Evolutionary conservation across 1,140 invertebrate genomes (phyloP).

Genomic region (Pogonomyrmex barbatus): DNA sequence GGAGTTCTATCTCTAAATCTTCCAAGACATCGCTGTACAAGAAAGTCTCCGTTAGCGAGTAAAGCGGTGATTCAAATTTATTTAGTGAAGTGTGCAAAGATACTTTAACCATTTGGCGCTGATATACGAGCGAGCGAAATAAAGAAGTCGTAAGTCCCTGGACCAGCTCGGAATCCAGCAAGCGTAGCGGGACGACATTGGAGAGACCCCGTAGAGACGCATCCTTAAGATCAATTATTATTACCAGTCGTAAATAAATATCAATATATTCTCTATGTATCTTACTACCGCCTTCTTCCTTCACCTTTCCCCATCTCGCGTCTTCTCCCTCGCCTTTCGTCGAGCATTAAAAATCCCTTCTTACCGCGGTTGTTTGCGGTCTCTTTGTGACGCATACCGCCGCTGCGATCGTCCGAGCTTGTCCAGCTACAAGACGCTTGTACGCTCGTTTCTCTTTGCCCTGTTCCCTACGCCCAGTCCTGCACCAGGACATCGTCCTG

Average conservation of each 20-base stretch:
- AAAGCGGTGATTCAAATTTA: conserved; percentile 69
- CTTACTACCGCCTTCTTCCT: conserved; percentile 41
- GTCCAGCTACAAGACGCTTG: conserved; percentile 76
- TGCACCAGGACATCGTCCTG: not conserved
- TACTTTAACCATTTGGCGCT: conserved; percentile 75
- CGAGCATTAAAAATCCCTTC: conserved; percentile 74
- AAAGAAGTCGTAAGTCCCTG: conserved; percentile 78
- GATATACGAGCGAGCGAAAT: conserved; percentile 77
- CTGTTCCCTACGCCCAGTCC: conserved; percentile 57
- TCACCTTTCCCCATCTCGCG: not conserved
- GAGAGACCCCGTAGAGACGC: conserved; percentile 65
- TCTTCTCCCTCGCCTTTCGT: not conserved
- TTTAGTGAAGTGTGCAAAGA: conserved; percentile 74
- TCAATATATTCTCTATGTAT: conserved; percentile 73
- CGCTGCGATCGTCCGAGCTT: conserved; percentile 76
- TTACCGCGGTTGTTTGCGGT: conserved; percentile 70
- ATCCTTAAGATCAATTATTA: conserved; percentile 78
- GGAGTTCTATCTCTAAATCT: not conserved
- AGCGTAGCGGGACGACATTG: not conserved
- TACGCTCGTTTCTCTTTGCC: conserved; percentile 72
- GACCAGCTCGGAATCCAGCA: conserved; percentile 56
- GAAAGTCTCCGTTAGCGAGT: conserved; percentile 45
- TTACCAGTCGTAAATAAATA: conserved; percentile 80
- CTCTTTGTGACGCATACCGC: conserved; percentile 77
- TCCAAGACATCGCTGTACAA: not conserved